Evolutionary conservation across 2,113 vertebrate species (phyloP), one percentile per base, ranked within the genome.

Genomic region (Steatornis caripensis): DNA sequence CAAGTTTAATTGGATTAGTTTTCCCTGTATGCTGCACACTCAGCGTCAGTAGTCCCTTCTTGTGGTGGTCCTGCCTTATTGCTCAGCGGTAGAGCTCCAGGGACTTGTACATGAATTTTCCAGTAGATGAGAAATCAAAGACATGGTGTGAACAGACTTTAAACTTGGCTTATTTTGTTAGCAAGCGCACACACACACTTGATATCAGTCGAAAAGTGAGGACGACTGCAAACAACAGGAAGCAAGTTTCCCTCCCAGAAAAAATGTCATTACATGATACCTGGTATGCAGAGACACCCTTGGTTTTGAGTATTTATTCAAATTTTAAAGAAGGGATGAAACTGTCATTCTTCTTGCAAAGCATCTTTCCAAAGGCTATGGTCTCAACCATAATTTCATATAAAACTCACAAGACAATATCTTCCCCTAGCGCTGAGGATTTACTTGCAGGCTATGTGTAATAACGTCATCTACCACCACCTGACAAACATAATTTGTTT

Each of bases 301-400:
- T 19, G 5, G 2, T 24, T 84, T 46, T 46, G 24, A 64, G 5
- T 43, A 75, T 48, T 66, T 90, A 71, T 29, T 53, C 17, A 90
- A 12, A 77, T 57, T 71, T n/a, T 48, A 53, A 91, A 54, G 11
- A n/a, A 57, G 11, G 15, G 17, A 76, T 10, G 9, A 83, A 86
- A 54, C 11, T 90, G 12, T 12, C 9, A 4, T 54, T 13, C 9
- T 26, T 12, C 65, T 80, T 83, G 22, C 22, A 61, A 34, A 57
- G 12, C 21, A 34, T 24, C 2, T 53, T 60, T 72, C 75, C 32
- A 29, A 65, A 51, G 12, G 24, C 34, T 27, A 10, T 19, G 5
- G 22, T 75, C 37, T 83, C 37, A 57, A 34, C 7, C 5, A 1
- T 10, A 78, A 23, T 10, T 46, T 46, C 22, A 60, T 0, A 0